phyloP scores from a whole-genome alignment of 2,888 invertebrate species.

The Synergus japonicus region DNA sequence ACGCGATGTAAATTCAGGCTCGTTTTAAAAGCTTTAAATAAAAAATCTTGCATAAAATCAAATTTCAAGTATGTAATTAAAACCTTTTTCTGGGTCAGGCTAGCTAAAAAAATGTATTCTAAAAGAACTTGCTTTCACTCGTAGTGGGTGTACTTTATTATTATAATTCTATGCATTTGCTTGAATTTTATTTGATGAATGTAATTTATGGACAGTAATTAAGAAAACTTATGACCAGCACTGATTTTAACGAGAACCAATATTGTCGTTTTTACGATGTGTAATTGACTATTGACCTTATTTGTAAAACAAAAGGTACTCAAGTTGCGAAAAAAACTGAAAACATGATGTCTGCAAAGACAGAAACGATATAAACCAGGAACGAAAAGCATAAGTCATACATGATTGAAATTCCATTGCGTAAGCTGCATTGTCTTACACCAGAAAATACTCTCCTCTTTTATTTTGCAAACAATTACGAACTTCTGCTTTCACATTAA shows the following conservation, averaged over 20 bases:
- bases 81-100: no score
- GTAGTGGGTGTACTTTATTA: no score
- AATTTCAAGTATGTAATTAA: no score
- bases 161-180: not conserved
- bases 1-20: not conserved
- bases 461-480: slow-evolving; percentile 16
- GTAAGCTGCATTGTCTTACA: slow-evolving; percentile 20
- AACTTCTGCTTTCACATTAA: slow-evolving; percentile 21
- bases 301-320: slow-evolving; percentile 36
- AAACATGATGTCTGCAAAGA: slow-evolving; percentile 22
- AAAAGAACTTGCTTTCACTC: no score
- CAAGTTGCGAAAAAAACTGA: slow-evolving; percentile 21
- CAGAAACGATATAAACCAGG: slow-evolving; percentile 28
- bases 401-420: slow-evolving; percentile 21
- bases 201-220: slow-evolving; percentile 28
- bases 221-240: not conserved
- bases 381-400: slow-evolving; percentile 32
- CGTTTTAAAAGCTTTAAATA: no score
- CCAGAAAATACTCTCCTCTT: slow-evolving; percentile 14
- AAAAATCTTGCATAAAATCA: no score
- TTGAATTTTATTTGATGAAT: not conserved
- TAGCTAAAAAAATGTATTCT: no score
- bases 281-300: slow-evolving; percentile 34
- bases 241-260: slow-evolving; percentile 13
- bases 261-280: slow-evolving; percentile 19